Conservation (phyloP, 2,113 vertebrate species). For the Phocoena phocoena region DNA sequence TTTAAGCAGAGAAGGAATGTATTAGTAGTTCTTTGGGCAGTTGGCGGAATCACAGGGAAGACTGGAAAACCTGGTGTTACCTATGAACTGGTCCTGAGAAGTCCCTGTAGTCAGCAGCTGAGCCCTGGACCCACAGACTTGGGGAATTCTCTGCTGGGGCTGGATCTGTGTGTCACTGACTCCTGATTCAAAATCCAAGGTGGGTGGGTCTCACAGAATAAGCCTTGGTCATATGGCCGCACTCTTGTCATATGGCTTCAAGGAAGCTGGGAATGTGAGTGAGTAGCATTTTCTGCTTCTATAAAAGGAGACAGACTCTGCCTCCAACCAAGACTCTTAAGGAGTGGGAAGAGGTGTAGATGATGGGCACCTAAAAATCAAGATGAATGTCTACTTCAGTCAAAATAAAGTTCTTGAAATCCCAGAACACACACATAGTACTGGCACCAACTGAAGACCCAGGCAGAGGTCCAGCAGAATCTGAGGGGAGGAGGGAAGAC, state of each 20-base stretch:
- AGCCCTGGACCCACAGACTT: not conserved
- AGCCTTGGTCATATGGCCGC: not conserved
- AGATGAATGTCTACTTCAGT: not conserved
- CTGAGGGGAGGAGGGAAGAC: not conserved
- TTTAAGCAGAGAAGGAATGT: slow-evolving; percentile 31
- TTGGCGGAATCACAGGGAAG: not conserved
- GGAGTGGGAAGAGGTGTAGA: not conserved
- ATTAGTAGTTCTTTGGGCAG: not conserved
- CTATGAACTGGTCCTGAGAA: not conserved
- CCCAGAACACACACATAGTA: not conserved
- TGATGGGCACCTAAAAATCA: not conserved
- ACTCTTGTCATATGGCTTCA: not conserved
- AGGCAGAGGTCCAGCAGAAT: not conserved
- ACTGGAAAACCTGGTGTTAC: not conserved
- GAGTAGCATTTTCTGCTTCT: not conserved
- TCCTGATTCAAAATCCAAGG: not conserved
- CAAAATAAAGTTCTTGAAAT: not conserved
- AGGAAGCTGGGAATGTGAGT: not conserved
- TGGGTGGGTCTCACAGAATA: not conserved
- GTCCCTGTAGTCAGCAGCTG: not conserved
- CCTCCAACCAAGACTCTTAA: not conserved
- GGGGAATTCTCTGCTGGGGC: not conserved
- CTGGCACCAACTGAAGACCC: not conserved
- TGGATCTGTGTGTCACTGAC: not conserved
- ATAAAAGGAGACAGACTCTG: not conserved